These are phyloP conservation scores for Zhengitettix transpicula DNA, from an alignment of 2,888 invertebrate species.

Conservation along the genomic window DNA sequence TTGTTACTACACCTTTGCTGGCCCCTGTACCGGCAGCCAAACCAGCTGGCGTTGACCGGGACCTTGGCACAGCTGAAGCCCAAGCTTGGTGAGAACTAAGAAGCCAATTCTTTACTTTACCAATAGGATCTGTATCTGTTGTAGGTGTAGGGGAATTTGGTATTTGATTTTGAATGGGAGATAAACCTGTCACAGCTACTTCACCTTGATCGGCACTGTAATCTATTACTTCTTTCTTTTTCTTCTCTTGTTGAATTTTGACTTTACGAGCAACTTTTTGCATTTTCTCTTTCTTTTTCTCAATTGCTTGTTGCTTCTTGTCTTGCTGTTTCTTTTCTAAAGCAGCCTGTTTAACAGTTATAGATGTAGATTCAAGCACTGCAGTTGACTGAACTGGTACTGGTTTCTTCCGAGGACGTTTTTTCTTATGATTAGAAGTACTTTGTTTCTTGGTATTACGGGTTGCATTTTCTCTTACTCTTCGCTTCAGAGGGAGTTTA, in stretches of 20 bases:
- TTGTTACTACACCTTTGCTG: conserved; percentile 23
- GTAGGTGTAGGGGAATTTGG: not conserved
- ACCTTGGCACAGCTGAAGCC: conserved; percentile 42
- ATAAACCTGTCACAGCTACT: too few relatives aligned
- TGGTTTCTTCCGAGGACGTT: too few relatives aligned
- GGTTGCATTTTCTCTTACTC: conserved; percentile 20
- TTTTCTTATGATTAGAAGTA: too few relatives aligned
- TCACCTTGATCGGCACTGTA: conserved; percentile 45
- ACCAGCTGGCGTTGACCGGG: conserved; percentile 68
- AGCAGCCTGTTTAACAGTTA: not conserved
- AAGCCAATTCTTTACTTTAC: conserved; percentile 76
- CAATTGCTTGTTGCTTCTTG: not conserved
- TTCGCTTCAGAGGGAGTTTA: conserved; percentile 73
- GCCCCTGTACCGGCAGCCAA: conserved; percentile 43
- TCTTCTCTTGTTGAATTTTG: conserved; percentile 19
- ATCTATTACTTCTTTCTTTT: conserved; percentile 56
- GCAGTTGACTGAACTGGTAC: too few relatives aligned
- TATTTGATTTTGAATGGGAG: not conserved
- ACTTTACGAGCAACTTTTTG: conserved; percentile 18
- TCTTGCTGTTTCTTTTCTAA: not conserved
- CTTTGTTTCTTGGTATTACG: too few relatives aligned
- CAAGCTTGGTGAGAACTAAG: conserved; percentile 42
- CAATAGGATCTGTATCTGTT: conserved; percentile 32
- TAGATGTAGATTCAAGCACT: not conserved
- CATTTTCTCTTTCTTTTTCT: not conserved